These are phyloP conservation scores for Glandiceps talaboti DNA, from an alignment of 53 echinoderm and acorn worm genomes.

Conservation along the genomic window DNA sequence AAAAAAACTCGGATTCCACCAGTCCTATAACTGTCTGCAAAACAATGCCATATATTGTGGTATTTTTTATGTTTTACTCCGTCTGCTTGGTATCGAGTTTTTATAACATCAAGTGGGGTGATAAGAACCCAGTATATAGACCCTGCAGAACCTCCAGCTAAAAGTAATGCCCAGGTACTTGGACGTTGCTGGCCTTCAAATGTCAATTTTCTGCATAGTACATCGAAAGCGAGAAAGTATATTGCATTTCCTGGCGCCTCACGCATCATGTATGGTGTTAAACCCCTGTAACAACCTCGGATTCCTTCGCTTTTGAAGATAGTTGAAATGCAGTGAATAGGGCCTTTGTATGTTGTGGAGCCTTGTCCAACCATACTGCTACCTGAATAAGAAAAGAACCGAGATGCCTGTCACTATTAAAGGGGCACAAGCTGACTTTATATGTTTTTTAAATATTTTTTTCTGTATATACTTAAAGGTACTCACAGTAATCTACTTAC, in stretches of 20 bases:
- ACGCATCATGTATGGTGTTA: not conserved
- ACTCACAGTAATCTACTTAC: too few species aligned
- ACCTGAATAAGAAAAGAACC: too few species aligned
- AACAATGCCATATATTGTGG: not conserved
- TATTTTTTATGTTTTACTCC: not conserved
- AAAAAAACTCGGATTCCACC: not conserved
- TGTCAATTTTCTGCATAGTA: not conserved
- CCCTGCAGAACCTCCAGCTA: not conserved
- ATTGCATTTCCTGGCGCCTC: not conserved
- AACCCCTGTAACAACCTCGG: not conserved
- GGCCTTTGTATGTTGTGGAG: not conserved
- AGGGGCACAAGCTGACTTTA: too few species aligned
- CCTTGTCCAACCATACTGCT: too few species aligned
- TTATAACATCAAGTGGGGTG: not conserved
- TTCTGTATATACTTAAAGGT: too few species aligned
- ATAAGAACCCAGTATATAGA: not conserved
- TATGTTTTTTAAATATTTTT: too few species aligned
- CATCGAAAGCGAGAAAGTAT: not conserved
- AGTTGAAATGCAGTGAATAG: not conserved
- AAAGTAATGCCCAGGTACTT: not conserved
- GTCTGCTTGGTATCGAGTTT: not conserved
- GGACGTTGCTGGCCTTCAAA: not conserved
- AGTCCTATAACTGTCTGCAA: not conserved
- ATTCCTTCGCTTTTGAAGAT: not conserved
- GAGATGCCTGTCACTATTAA: too few species aligned